Percentiles rank a stretch among this genome's conserved stretches.
Conservation (phyloP, 2,888 invertebrate species). For the Meghimatium bilineatum region DNA sequence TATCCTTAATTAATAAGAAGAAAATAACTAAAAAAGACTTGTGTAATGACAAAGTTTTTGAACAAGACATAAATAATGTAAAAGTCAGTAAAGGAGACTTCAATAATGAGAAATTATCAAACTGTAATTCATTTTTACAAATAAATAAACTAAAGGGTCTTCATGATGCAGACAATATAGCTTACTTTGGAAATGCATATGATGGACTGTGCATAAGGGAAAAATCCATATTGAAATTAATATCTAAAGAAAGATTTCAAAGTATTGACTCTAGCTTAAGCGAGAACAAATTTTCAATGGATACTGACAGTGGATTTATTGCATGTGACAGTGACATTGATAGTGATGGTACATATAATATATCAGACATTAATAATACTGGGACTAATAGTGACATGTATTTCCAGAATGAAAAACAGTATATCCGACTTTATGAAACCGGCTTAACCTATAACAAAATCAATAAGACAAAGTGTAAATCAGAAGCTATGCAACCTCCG, state of each 20-base stretch:
- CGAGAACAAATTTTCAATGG: not conserved
- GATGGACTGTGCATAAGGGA: not conserved
- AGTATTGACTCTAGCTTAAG: not conserved
- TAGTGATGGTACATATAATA: not conserved
- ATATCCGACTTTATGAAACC: not conserved
- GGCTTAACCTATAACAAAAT: not conserved
- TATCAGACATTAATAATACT: not conserved
- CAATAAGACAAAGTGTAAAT: not conserved
- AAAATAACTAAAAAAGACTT: not conserved
- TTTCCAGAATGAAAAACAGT: not conserved
- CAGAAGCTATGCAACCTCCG: not conserved
- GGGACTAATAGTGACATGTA: not conserved
- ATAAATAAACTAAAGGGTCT: not conserved
- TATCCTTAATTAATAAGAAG: too few species aligned
- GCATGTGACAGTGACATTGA: not conserved
- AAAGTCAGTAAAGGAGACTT: not conserved
- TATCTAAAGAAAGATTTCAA: not conserved
- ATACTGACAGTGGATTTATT: not conserved
- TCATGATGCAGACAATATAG: not conserved
- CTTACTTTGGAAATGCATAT: not conserved
- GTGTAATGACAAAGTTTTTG: not conserved
- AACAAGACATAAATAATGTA: not conserved
- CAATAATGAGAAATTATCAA: not conserved
- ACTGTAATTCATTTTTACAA: not conserved
- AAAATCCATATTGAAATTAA: not conserved